Evolutionary conservation across 2,113 vertebrate species (phyloP).

Genomic region (Alligator sinensis): DNA sequence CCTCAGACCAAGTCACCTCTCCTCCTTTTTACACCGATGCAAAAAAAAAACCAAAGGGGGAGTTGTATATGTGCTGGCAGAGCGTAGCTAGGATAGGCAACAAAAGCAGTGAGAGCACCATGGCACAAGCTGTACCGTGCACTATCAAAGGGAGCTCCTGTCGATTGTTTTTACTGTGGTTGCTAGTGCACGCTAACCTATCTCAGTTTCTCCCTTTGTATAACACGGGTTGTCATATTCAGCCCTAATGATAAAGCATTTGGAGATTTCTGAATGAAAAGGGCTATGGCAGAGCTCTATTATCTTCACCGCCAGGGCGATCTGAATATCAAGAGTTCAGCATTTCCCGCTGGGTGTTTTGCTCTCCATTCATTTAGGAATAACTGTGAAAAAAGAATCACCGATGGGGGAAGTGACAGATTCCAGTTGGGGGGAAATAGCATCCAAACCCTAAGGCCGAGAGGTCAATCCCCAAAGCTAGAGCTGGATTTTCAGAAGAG

Average conservation of each 20-base stretch:
- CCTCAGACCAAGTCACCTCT: background rate
- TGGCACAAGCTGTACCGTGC: no score
- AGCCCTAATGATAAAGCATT: background rate
- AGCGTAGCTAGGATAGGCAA: no score
- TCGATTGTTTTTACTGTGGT: no score
- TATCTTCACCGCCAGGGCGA: background rate
- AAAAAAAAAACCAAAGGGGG: no score
- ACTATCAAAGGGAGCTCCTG: no score
- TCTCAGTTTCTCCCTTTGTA: background rate
- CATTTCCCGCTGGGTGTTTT: background rate
- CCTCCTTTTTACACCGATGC: background rate
- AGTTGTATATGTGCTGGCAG: no score
- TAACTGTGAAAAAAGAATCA: background rate
- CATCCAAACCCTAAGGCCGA: background rate
- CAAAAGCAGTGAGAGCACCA: no score
- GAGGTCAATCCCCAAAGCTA: background rate
- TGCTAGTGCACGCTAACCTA: background rate
- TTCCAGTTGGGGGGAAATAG: background rate
- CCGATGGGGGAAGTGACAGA: no score
- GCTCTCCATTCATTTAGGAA: background rate
- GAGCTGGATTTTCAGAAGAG: background rate
- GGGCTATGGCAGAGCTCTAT: background rate
- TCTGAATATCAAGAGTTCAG: background rate
- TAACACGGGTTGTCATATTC: background rate
- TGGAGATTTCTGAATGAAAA: background rate